Evolutionary conservation across 2,888 invertebrate species (phyloP), one percentile per base, ranked within the genome.

Genomic region (Chrysina gloriosa): DNA sequence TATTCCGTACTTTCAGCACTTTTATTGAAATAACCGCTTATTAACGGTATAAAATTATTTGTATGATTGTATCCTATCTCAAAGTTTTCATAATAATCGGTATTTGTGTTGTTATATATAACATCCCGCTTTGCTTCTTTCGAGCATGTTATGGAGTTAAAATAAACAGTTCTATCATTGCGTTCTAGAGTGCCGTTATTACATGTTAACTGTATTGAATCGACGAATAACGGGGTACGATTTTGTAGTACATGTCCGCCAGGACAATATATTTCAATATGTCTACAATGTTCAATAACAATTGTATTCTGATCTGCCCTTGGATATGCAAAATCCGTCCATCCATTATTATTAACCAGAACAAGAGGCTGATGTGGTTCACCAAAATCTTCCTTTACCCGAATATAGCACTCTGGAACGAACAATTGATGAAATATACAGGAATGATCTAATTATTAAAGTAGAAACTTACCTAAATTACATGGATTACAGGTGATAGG

Each of bases 341-440:
- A n/a, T n/a, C n/a, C n/a, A n/a, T n/a, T n/a, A n/a, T n/a, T n/a
- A n/a, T n/a, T n/a, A n/a, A n/a, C n/a, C 1, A 83, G 80, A 0
- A 90, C 76, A 73, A 88, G 85, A 2, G 90, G 82, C 0, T 90
- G 89, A 76, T 89, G 89, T 0, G 87, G 87, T 65, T 85, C 85
- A 0, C 83, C 84, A 0, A 88, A 80, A 73, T 87, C 86, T 9
- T 85, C 84, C 47, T 84, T 83, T 1, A 84, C 78, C 48, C 83
- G 82, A 58, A 88, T 77, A 2, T 78, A 75, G 74, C 88, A 88
- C 16, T 68, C 76, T 76, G 29, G 3, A 63, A 67, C n/a, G n/a
- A n/a, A n/a, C n/a, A n/a, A n/a, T n/a, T n/a, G n/a, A n/a, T n/a
- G n/a, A n/a, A n/a, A n/a, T n/a, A n/a, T n/a, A n/a, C n/a, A n/a